A percentile compares a stretch with the other conserved stretches of the same genome.
phyloP scores from a whole-genome alignment of 2,888 invertebrate genomes.

The Dolichomitus sp. region DNA sequence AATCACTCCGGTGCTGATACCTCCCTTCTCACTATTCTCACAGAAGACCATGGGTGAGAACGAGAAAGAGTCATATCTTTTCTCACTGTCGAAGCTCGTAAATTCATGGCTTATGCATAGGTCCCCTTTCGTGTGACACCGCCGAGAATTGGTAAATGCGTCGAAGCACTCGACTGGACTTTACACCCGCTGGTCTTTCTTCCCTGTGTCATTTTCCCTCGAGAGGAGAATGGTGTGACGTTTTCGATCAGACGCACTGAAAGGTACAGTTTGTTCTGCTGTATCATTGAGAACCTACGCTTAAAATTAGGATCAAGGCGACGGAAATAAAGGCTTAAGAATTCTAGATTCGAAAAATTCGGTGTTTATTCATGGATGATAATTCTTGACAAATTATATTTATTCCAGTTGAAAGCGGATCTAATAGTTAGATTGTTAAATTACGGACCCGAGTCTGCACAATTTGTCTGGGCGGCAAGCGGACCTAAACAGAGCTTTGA shows the following conservation, averaged over 20 bases:
- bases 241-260: constrained; percentile 54
- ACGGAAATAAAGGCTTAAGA: constrained; percentile 51
- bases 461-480: constrained; percentile 70
- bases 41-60: constrained; percentile 55
- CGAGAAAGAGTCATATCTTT: constrained; percentile 67
- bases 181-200: constrained; percentile 43
- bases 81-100: constrained; percentile 75
- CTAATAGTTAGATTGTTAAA: constrained; percentile 52
- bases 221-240: constrained; percentile 41
- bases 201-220: constrained; percentile 38
- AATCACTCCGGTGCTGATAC: constrained; percentile 81
- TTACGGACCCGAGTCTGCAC: constrained; percentile 70
- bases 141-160: constrained; percentile 52
- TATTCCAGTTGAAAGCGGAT: constrained; percentile 16
- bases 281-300: constrained; percentile 47
- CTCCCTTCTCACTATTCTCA: constrained; percentile 75
- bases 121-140: constrained; percentile 61
- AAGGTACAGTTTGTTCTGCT: constrained; percentile 49
- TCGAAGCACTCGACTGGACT: constrained; percentile 57
- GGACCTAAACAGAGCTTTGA: constrained; percentile 39
- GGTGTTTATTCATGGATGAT: constrained; percentile 39
- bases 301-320: constrained; percentile 45
- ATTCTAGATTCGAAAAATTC: constrained; percentile 57
- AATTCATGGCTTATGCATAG: constrained; percentile 78
- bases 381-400: constrained; percentile 48